phyloP scores from a whole-genome alignment of 2,113 vertebrate species.

The Helogale parvula region DNA sequence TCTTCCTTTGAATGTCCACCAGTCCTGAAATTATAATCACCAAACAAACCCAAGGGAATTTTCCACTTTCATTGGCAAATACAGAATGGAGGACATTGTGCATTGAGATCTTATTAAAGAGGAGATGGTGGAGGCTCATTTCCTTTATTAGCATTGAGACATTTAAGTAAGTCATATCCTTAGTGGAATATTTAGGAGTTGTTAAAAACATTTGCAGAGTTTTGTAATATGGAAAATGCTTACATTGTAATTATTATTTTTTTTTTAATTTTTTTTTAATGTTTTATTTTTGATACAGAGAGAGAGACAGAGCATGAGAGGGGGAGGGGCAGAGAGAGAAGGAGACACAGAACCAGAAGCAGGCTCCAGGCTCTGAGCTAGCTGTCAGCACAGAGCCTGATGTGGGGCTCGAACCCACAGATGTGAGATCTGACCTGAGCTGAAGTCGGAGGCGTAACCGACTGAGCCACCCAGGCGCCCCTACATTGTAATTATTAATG shows the following conservation, averaged over 20 bases:
- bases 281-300: no score
- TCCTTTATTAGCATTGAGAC: slow-evolving; percentile 88
- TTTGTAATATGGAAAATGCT: background rate
- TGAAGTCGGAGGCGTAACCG: no score
- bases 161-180: background rate
- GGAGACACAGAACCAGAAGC: no score
- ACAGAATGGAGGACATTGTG: slow-evolving; percentile 99
- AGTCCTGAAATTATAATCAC: slow-evolving; percentile 99
- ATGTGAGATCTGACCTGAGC: no score
- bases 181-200: background rate
- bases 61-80: slow-evolving; percentile 99
- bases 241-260: background rate
- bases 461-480: no score
- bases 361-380: no score
- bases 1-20: slow-evolving; percentile 97
- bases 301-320: no score
- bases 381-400: no score
- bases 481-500: background rate
- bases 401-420: no score
- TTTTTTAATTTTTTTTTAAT: no score
- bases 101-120: slow-evolving; percentile 98
- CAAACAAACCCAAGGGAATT: slow-evolving; percentile 94
- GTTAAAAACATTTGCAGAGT: background rate
- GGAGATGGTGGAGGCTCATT: slow-evolving; percentile 98
- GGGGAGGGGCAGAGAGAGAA: no score